Percentiles rank a stretch among this genome's conserved stretches.
Evolutionary conservation across 2,888 invertebrate species (phyloP).

Genomic region (Tuta absoluta): DNA sequence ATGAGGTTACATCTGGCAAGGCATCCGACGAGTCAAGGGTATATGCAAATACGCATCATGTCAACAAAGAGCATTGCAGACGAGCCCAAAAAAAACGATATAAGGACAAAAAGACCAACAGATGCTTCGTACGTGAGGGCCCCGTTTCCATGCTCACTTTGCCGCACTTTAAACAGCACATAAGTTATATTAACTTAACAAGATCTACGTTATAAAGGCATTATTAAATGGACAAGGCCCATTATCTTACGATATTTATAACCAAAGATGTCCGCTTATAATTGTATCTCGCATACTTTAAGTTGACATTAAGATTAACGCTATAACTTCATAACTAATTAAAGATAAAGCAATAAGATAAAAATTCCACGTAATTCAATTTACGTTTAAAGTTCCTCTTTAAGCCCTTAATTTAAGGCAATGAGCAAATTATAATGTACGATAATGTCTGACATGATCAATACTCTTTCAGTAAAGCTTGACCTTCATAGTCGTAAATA

Average conservation of each 20-base stretch:
- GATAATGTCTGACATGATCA: constrained; percentile 13
- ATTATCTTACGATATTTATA: constrained; percentile 22
- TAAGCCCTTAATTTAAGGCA: constrained; percentile 10
- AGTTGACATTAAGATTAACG: constrained; percentile 14
- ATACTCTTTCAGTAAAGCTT: neutral
- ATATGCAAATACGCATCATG: constrained; percentile 68
- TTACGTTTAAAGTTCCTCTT: neutral
- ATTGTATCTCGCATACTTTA: constrained; percentile 7
- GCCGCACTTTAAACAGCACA: constrained; percentile 26
- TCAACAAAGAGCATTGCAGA: constrained; percentile 60
- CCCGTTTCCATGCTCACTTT: constrained; percentile 36
- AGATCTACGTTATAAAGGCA: constrained; percentile 23
- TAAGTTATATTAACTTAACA: constrained; percentile 20
- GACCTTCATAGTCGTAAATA: constrained; percentile 12
- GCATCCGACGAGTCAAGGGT: constrained; percentile 60
- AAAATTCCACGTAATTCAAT: neutral
- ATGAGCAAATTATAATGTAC: constrained; percentile 9
- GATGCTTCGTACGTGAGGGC: constrained; percentile 40
- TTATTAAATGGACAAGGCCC: constrained; percentile 23
- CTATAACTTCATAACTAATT: constrained; percentile 15
- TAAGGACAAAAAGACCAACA: constrained; percentile 54
- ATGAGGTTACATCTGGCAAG: constrained; percentile 59
- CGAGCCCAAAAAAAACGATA: constrained; percentile 53
- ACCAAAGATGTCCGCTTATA: constrained; percentile 6
- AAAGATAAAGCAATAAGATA: constrained; percentile 11